Conservation (phyloP, 30 jellyfish, hydroid and myxozoan species). For the Mastigias papua region DNA sequence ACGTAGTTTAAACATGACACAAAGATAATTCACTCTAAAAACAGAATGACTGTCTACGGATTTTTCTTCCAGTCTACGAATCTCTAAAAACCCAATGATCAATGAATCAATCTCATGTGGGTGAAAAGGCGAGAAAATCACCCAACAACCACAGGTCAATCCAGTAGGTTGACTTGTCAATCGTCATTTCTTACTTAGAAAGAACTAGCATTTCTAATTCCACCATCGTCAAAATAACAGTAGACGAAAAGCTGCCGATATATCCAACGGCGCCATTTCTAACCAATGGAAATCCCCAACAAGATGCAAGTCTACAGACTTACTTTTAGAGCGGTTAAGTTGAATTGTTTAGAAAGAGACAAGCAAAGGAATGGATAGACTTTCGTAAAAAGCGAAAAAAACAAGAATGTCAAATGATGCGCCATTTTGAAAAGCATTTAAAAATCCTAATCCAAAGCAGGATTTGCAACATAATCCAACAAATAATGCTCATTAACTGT, state of each 20-base stretch:
- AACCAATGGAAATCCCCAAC: conserved; percentile 3
- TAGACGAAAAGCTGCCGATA: conserved; percentile 56
- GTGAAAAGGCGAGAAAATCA: conserved; percentile 78
- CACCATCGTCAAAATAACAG: conserved; percentile 26
- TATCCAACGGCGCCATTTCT: conserved; percentile 43
- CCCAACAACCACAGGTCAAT: conserved; percentile 53
- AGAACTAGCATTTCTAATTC: conserved; percentile 17
- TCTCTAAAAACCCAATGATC: not conserved
- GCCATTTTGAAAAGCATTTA: too few species aligned
- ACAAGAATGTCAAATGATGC: too few species aligned
- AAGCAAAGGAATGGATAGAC: too few species aligned
- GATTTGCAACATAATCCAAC: too few species aligned
- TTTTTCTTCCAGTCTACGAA: not conserved
- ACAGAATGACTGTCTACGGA: not conserved
- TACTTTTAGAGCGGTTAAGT: not conserved
- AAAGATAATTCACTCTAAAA: not conserved
- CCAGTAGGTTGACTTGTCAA: conserved; percentile 67
- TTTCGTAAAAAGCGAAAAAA: too few species aligned
- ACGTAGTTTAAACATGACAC: not conserved
- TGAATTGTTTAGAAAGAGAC: not conserved
- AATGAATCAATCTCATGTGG: conserved; percentile 25
- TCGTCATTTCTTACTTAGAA: conserved; percentile 37
- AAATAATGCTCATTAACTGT: too few species aligned
- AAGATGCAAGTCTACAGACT: not conserved
- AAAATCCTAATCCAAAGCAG: too few species aligned